These are phyloP conservation scores for Amphimallon solstitiale DNA, from an alignment of 2,888 invertebrate genomes.

Conservation along the genomic window DNA sequence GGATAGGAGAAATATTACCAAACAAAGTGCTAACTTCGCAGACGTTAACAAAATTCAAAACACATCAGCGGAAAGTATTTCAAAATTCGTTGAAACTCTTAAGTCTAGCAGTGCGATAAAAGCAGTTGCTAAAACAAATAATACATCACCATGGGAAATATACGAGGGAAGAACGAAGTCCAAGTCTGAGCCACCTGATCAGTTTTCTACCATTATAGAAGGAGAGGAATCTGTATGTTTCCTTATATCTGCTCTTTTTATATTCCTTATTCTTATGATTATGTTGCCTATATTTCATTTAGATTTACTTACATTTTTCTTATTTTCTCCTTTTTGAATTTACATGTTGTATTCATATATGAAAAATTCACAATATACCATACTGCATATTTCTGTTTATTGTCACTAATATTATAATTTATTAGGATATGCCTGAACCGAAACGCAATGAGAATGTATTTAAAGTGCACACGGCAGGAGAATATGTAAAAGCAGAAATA, in stretches of 20 bases:
- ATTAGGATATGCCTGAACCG: slow-evolving; percentile 62
- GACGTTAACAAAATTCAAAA: not conserved
- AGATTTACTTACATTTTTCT: slow-evolving; percentile 41
- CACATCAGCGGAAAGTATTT: slow-evolving; percentile 41
- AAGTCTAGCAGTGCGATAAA: slow-evolving; percentile 36
- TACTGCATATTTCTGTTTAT: not conserved
- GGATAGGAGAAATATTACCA: slow-evolving; percentile 7
- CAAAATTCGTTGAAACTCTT: slow-evolving; percentile 41
- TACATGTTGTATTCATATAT: not conserved
- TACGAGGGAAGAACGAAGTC: slow-evolving; percentile 44
- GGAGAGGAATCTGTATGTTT: slow-evolving; percentile 56
- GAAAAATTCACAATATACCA: not conserved
- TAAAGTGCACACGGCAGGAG: slow-evolving; percentile 32
- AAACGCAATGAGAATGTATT: slow-evolving; percentile 45
- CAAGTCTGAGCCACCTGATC: slow-evolving; percentile 50
- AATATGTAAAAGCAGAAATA: slow-evolving; percentile 3
- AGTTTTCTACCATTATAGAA: slow-evolving; percentile 56
- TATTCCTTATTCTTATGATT: slow-evolving; percentile 45
- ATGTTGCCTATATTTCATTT: slow-evolving; percentile 39
- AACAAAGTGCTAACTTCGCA: not conserved
- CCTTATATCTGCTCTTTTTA: slow-evolving; percentile 36
- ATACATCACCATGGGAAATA: slow-evolving; percentile 39
- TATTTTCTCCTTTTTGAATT: slow-evolving; percentile 51
- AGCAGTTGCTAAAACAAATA: slow-evolving; percentile 2
- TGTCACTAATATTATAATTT: slow-evolving; percentile 24